These are phyloP conservation scores for Argyresthia albistria DNA, from an alignment of 2,888 invertebrate genomes.

Conservation along the genomic window DNA sequence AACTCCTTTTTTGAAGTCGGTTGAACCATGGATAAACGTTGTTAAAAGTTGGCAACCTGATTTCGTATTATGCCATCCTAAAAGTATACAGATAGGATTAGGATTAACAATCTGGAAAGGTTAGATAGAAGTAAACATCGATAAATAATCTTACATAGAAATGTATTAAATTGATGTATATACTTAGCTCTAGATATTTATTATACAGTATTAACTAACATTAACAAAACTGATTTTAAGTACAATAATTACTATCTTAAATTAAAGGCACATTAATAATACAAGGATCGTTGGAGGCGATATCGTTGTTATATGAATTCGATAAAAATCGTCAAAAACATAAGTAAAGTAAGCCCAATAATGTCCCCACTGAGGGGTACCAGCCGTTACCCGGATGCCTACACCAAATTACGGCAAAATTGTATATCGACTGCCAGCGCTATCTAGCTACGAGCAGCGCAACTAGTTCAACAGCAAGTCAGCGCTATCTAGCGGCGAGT, in stretches of 20 bases:
- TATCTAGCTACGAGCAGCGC: background rate
- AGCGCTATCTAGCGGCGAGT: background rate
- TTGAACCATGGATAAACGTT: no score
- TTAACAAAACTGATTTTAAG: constrained; percentile 9
- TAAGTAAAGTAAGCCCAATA: no score
- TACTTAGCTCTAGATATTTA: no score
- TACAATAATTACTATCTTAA: background rate
- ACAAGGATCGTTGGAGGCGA: background rate
- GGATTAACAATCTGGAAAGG: background rate
- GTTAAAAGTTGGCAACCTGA: no score
- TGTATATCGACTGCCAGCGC: background rate
- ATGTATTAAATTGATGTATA: background rate
- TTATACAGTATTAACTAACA: constrained; percentile 13
- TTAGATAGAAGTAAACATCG: background rate
- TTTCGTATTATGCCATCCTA: no score
- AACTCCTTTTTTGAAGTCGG: no score
- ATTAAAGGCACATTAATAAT: background rate
- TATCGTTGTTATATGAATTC: constrained; percentile 15
- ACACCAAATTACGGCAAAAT: no score
- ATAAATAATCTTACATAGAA: background rate
- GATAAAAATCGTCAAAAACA: background rate
- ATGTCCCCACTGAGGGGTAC: no score
- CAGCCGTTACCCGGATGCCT: no score
- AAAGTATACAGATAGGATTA: no score
- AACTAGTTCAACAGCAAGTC: background rate